Conservation (phyloP, 2,113 vertebrate genomes). For the Glaucidium brasilianum region DNA sequence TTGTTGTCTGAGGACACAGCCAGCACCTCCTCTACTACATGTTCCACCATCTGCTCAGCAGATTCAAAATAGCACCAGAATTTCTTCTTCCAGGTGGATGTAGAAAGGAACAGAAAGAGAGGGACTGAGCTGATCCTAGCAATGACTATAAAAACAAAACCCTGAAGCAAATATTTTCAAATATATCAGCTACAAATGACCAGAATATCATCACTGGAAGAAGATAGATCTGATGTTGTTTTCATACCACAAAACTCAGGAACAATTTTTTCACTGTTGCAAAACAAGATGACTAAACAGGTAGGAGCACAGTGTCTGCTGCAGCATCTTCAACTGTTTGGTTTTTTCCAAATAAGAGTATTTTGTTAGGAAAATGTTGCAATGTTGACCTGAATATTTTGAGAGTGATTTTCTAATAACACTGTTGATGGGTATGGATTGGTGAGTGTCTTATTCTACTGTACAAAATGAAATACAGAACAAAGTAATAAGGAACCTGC, state of each 20-base stretch:
- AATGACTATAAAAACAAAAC: background rate
- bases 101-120: background rate
- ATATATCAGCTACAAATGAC: background rate
- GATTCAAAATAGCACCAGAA: background rate
- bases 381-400: background rate
- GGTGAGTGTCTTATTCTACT: background rate
- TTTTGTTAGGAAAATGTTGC: background rate
- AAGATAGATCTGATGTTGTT: background rate
- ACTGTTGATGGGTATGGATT: fast-evolving
- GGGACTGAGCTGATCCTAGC: background rate
- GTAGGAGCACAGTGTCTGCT: background rate
- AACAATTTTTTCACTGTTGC: background rate
- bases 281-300: background rate
- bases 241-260: background rate
- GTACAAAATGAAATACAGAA: background rate
- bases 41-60: background rate
- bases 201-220: background rate
- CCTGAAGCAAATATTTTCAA: background rate
- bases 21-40: background rate
- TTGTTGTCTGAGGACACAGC: background rate
- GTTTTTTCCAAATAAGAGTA: background rate
- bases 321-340: background rate
- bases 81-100: background rate
- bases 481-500: background rate
- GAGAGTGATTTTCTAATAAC: background rate